Percentiles rank a stretch among this genome's conserved stretches.
These are phyloP conservation scores for Ips typographus DNA, from an alignment of 1,140 invertebrate genomes.

Conservation along the genomic window DNA sequence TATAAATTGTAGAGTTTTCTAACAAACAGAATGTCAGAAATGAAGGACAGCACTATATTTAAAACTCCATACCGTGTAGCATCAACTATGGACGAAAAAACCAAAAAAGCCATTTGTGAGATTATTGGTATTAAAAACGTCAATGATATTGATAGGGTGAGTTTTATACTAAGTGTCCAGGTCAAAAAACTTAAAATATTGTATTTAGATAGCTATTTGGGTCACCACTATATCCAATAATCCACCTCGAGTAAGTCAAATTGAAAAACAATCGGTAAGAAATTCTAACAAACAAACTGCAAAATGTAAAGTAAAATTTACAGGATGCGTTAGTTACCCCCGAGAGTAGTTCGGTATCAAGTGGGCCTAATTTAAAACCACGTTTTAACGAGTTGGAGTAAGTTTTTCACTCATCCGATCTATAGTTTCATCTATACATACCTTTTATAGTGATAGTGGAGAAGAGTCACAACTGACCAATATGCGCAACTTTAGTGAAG, in stretches of 20 bases:
- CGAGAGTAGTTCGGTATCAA: not conserved
- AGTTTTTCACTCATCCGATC: not conserved
- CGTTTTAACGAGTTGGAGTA: constrained; percentile 5
- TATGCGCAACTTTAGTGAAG: constrained; percentile 3
- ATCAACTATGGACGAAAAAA: constrained; percentile 14
- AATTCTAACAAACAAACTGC: not conserved
- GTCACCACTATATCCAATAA: constrained; percentile 33
- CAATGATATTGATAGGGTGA: constrained; percentile 32
- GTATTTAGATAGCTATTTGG: constrained; percentile 22
- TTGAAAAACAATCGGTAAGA: not conserved
- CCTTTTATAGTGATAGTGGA: constrained; percentile 10
- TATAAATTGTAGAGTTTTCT: not conserved
- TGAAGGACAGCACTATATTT: not conserved
- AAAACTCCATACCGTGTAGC: constrained; percentile 29
- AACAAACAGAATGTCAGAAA: not conserved
- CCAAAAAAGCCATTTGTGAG: constrained; percentile 28
- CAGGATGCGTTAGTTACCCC: not conserved
- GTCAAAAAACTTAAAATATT: not conserved
- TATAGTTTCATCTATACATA: not conserved
- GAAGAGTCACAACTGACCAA: not conserved
- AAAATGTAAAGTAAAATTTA: not conserved
- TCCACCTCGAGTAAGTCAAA: constrained; percentile 15
- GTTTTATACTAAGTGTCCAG: not conserved
- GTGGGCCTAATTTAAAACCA: not conserved
- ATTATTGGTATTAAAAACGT: constrained; percentile 29